A percentile compares a stretch with the other conserved stretches of the same genome.
phyloP scores from a whole-genome alignment of 2,888 invertebrate genomes.

The Schrankia costaestrigalis region DNA sequence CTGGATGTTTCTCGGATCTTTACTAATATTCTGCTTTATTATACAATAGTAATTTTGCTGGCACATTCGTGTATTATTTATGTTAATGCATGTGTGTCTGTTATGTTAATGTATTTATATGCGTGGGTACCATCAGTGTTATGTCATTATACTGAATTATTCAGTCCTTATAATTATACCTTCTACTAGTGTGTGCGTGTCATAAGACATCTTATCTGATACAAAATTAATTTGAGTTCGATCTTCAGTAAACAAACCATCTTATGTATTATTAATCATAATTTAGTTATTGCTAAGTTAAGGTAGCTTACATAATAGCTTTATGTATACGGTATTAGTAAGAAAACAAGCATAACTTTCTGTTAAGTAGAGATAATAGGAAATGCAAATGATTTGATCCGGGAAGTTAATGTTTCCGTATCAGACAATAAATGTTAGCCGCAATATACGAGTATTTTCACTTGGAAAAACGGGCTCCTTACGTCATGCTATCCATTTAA shows the following conservation, averaged over 20 bases:
- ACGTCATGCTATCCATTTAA: too few species aligned
- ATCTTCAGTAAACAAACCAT: slow-evolving; percentile 21
- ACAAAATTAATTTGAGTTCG: slow-evolving; percentile 31
- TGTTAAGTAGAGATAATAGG: too few species aligned
- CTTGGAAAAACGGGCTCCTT: too few species aligned
- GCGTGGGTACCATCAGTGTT: slow-evolving; percentile 1
- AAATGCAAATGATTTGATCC: too few species aligned
- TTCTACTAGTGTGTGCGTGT: slow-evolving; percentile 14
- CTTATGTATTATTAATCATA: slow-evolving; percentile 4
- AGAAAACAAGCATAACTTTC: too few species aligned
- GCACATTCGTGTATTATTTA: slow-evolving; percentile 5
- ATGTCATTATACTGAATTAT: slow-evolving; percentile 21
- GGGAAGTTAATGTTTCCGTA: too few species aligned
- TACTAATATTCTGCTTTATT: background rate
- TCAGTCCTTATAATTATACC: slow-evolving; percentile 14
- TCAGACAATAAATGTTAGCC: too few species aligned
- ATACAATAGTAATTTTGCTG: background rate
- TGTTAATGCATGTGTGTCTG: slow-evolving; percentile 2
- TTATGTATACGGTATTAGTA: too few species aligned
- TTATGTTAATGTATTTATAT: background rate
- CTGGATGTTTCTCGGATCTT: background rate
- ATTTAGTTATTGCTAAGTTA: slow-evolving; percentile 9
- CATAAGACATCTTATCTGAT: slow-evolving; percentile 20
- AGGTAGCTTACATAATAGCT: too few species aligned
- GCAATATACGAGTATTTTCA: too few species aligned